Percentiles rank a stretch among this genome's conserved stretches.
phyloP scores from a whole-genome alignment of 2,797 vertebrate species.

The Sylvilagus floridanus region DNA sequence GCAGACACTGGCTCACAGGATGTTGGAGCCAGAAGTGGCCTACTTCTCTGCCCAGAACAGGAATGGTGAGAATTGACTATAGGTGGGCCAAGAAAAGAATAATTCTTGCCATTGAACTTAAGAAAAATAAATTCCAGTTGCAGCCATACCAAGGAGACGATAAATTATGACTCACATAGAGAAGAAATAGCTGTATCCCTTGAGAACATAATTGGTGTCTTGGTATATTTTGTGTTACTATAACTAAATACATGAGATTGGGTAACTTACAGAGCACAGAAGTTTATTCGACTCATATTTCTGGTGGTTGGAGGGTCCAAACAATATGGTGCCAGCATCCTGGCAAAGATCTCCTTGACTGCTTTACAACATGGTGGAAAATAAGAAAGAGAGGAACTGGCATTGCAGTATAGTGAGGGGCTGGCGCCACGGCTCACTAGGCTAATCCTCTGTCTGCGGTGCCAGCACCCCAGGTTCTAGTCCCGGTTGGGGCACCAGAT shows the following conservation, averaged over 20 bases:
- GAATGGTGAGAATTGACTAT: background rate
- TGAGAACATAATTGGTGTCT: background rate
- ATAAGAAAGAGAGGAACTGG: too few species aligned
- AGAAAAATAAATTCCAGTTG: background rate
- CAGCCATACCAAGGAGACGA: background rate
- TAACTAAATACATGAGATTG: background rate
- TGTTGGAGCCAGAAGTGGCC: background rate
- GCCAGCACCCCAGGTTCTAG: too few species aligned
- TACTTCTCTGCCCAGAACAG: background rate
- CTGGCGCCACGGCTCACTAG: too few species aligned
- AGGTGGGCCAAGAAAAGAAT: background rate
- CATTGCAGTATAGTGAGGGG: too few species aligned
- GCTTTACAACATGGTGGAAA: background rate
- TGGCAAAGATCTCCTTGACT: background rate
- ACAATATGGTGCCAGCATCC: background rate
- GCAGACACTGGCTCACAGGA: background rate
- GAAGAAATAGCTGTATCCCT: background rate
- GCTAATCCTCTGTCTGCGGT: too few species aligned
- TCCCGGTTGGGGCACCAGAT: too few species aligned
- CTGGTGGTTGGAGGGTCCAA: background rate
- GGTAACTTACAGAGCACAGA: background rate
- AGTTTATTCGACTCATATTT: background rate
- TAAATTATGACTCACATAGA: background rate
- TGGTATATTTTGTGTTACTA: background rate
- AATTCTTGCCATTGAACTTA: background rate